phyloP scores from a whole-genome alignment of 2,888 invertebrate genomes.

The Epistrophe grossulariae region DNA sequence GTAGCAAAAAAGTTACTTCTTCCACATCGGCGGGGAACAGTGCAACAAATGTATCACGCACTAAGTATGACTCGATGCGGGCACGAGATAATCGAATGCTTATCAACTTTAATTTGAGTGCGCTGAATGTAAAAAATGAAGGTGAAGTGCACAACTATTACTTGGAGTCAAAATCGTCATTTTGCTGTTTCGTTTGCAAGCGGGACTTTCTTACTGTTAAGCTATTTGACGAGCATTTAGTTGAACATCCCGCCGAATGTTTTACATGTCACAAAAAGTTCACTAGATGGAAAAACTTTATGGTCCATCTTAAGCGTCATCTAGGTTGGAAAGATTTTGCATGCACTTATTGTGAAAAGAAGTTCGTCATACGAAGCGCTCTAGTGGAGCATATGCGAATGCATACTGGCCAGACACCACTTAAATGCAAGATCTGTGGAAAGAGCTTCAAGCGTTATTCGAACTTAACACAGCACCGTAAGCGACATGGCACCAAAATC shows the following conservation, averaged over 20 bases:
- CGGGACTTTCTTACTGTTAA: conserved; percentile 88
- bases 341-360: conserved; percentile 92
- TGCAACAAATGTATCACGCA: conserved; percentile 62
- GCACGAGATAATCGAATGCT: conserved; percentile 83
- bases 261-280: conserved; percentile 92
- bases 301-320: conserved; percentile 92
- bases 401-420: conserved; percentile 92
- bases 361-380: conserved; percentile 92
- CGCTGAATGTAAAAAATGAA: conserved; percentile 81
- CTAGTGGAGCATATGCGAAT: conserved; percentile 92
- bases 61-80: conserved; percentile 79
- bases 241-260: conserved; percentile 92
- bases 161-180: conserved; percentile 81
- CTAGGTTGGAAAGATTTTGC: conserved; percentile 89
- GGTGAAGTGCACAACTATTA: conserved; percentile 81
- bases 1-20: conserved; percentile 33
- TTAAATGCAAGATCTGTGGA: conserved; percentile 92
- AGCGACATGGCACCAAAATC: conserved; percentile 90
- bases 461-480: conserved; percentile 93
- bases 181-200: conserved; percentile 87
- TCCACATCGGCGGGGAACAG: conserved; percentile 14
- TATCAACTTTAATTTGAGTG: conserved; percentile 82
- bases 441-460: conserved; percentile 93
- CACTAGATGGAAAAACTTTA: conserved; percentile 89
- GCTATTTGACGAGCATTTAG: conserved; percentile 89